A percentile compares a stretch with the other conserved stretches of the same genome.
Conservation (phyloP, 2,797 vertebrate genomes). For the Gymnocypris eckloni region DNA sequence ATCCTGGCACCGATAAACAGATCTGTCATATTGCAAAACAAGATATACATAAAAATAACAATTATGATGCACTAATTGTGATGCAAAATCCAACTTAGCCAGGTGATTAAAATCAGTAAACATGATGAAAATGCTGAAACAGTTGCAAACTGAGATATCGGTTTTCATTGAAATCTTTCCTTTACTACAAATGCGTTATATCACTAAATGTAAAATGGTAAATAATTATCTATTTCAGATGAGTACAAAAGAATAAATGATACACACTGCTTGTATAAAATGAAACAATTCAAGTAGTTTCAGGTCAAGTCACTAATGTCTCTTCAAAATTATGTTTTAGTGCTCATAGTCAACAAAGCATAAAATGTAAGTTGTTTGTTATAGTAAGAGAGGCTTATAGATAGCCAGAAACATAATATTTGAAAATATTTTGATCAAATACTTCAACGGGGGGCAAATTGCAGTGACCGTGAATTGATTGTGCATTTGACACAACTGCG, state of each 20-base stretch:
- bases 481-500: not conserved
- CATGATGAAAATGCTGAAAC: not conserved
- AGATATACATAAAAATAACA: not conserved
- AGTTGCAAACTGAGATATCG: not conserved
- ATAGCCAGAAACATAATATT: not conserved
- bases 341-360: conserved; percentile 19
- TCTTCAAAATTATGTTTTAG: conserved; percentile 12
- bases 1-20: not conserved
- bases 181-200: not conserved
- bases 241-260: not conserved
- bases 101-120: not conserved
- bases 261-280: not conserved
- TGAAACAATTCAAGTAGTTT: conserved; percentile 39
- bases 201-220: not conserved
- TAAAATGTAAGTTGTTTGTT: not conserved
- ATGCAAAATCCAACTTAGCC: not conserved
- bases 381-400: not conserved
- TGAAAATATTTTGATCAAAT: not conserved
- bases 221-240: conserved; percentile 6
- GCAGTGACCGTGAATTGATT: conserved; percentile 1
- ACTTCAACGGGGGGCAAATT: not conserved
- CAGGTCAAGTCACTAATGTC: conserved; percentile 37
- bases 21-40: not conserved
- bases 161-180: not conserved
- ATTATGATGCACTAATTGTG: not conserved